Conservation (phyloP, 2,797 vertebrate species). For the Pseudochromis fuscus region DNA sequence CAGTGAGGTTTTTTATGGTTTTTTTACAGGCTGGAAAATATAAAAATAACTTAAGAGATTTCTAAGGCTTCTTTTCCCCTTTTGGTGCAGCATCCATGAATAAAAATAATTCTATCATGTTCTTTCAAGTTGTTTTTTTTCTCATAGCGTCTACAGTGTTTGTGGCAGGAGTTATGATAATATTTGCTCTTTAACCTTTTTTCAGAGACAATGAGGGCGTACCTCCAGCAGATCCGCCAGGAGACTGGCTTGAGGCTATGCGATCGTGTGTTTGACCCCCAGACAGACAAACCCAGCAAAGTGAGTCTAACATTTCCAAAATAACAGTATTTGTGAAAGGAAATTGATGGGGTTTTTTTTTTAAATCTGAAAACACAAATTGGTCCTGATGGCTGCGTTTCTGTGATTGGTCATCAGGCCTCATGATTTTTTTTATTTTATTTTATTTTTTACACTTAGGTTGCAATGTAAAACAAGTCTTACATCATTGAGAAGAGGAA, state of each 20-base stretch:
- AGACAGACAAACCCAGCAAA: slow-evolving; percentile 99
- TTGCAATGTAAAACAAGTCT: too few relatives aligned
- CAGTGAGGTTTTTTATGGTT: neutral
- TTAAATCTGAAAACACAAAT: too few relatives aligned
- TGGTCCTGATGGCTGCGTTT: too few relatives aligned
- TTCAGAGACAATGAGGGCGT: slow-evolving; percentile 94
- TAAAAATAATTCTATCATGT: neutral
- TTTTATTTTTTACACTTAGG: too few relatives aligned
- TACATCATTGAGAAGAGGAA: too few relatives aligned
- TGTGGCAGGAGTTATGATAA: neutral
- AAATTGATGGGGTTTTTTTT: too few relatives aligned
- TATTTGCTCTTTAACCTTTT: neutral
- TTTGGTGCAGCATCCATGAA: neutral
- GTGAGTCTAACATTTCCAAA: slow-evolving; percentile 77
- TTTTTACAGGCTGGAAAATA: neutral
- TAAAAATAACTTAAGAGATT: neutral
- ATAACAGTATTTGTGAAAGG: neutral
- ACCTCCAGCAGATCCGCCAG: slow-evolving; percentile 96
- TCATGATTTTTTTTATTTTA: too few relatives aligned
- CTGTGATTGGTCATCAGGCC: too few relatives aligned
- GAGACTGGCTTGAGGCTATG: slow-evolving; percentile 96
- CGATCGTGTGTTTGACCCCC: slow-evolving; percentile 98
- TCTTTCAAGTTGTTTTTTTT: neutral
- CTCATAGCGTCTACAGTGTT: neutral
- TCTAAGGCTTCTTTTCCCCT: too few relatives aligned